Evolutionary conservation across 2,888 invertebrate genomes (phyloP).

Genomic region (Pristionchus japonicus): DNA sequence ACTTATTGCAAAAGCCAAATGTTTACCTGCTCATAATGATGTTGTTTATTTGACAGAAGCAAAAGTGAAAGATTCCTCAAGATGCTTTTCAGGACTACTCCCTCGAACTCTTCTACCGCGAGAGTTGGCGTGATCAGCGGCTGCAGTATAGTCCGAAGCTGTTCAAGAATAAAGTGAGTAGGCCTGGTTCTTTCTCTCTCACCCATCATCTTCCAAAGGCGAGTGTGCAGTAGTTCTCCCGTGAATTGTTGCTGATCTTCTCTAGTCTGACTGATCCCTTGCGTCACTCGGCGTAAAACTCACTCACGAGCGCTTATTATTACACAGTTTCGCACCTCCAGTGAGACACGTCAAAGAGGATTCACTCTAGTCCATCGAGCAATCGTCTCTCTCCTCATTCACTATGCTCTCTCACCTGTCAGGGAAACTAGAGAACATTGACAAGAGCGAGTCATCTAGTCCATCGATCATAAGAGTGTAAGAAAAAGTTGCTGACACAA

Average conservation of each 20-base stretch:
- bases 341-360: neutral
- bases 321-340: neutral
- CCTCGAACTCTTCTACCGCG: conserved; percentile 72
- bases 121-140: conserved; percentile 70
- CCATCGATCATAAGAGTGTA: conserved; percentile 17
- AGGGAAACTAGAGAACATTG: too few relatives aligned
- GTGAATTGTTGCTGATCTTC: neutral
- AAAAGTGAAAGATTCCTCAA: too few relatives aligned
- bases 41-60: too few relatives aligned
- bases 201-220: too few relatives aligned
- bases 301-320: neutral
- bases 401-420: too few relatives aligned
- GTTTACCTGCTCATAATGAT: too few relatives aligned
- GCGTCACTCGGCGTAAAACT: neutral
- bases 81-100: conserved; percentile 67
- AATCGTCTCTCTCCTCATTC: too few relatives aligned
- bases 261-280: neutral
- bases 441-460: too few relatives aligned
- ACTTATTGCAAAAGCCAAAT: too few relatives aligned
- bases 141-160: conserved; percentile 63
- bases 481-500: conserved; percentile 2
- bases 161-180: conserved; percentile 66
- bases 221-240: neutral
- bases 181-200: too few relatives aligned
- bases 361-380: too few relatives aligned